phyloP scores from a whole-genome alignment of 2,888 invertebrate species.

The Cheilosia vulpina region DNA sequence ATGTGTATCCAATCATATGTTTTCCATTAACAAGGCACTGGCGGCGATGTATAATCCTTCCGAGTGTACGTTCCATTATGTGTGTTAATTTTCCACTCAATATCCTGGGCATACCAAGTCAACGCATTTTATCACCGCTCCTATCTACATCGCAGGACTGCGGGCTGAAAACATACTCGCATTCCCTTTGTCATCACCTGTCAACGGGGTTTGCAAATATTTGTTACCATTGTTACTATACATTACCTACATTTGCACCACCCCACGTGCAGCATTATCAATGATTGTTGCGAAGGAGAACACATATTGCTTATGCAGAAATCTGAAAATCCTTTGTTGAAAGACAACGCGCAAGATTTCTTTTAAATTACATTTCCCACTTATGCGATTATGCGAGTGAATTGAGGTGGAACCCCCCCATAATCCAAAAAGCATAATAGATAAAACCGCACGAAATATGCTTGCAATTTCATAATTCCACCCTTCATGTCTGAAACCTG shows the following conservation, averaged over 20 bases:
- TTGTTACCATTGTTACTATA: constrained; percentile 10
- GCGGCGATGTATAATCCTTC: constrained; percentile 32
- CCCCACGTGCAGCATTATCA: neutral
- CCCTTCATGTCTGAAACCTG: neutral
- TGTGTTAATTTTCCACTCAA: constrained; percentile 60
- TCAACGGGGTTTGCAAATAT: constrained; percentile 29
- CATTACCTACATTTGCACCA: constrained; percentile 8
- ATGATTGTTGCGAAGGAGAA: constrained; percentile 13
- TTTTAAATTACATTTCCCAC: constrained; percentile 18
- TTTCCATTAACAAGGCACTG: constrained; percentile 26
- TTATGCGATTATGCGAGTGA: constrained; percentile 34
- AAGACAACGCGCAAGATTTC: constrained; percentile 8
- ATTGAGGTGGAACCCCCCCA: constrained; percentile 35
- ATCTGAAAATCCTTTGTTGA: constrained; percentile 21
- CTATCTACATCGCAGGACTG: neutral
- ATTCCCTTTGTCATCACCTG: constrained; percentile 21
- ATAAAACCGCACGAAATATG: constrained; percentile 7
- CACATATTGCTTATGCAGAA: constrained; percentile 6
- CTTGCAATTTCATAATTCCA: constrained; percentile 23
- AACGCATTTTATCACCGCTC: constrained; percentile 35
- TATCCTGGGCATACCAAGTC: constrained; percentile 36
- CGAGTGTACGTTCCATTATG: constrained; percentile 11
- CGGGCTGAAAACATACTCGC: neutral
- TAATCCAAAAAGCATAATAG: neutral
- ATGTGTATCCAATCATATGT: constrained; percentile 33